phyloP scores from a whole-genome alignment of 2,888 invertebrate species.

The Drosophila acutilabella region DNA sequence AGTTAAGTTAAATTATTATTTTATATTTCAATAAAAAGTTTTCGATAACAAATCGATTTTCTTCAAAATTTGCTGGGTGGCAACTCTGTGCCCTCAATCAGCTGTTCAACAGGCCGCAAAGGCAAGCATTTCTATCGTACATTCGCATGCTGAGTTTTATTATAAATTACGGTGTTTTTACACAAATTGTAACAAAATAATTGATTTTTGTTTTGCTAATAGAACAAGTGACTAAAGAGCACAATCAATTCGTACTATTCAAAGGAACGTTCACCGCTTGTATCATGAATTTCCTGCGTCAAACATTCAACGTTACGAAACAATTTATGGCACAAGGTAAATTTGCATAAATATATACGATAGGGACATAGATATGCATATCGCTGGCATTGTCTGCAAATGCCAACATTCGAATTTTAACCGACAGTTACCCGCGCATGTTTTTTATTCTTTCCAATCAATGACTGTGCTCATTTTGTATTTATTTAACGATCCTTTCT shows the following conservation, averaged over 20 bases:
- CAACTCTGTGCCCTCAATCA: slow-evolving; percentile 29
- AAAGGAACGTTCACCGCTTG: neutral
- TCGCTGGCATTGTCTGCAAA: neutral
- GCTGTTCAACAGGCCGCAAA: slow-evolving; percentile 40
- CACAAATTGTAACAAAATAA: slow-evolving; percentile 14
- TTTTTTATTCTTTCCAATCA: slow-evolving; percentile 9
- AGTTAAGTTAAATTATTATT: neutral
- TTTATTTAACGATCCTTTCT: slow-evolving; percentile 42
- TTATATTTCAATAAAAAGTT: slow-evolving; percentile 9
- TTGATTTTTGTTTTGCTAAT: neutral
- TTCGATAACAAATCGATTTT: slow-evolving; percentile 27
- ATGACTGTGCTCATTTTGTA: slow-evolving; percentile 54
- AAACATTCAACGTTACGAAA: slow-evolving; percentile 84
- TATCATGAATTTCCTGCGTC: slow-evolving; percentile 84
- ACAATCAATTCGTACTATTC: neutral
- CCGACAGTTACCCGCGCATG: slow-evolving; percentile 6
- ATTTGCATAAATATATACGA: too few species aligned
- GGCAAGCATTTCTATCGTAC: slow-evolving; percentile 20
- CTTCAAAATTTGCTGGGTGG: slow-evolving; percentile 11
- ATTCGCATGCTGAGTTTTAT: slow-evolving; percentile 16
- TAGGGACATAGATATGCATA: slow-evolving; percentile 7
- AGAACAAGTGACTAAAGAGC: neutral
- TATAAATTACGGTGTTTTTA: slow-evolving; percentile 10
- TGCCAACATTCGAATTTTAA: neutral
- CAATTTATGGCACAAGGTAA: slow-evolving; percentile 82